Conservation (phyloP, 2,797 vertebrate species). For the Silurus lanzhouensis region DNA sequence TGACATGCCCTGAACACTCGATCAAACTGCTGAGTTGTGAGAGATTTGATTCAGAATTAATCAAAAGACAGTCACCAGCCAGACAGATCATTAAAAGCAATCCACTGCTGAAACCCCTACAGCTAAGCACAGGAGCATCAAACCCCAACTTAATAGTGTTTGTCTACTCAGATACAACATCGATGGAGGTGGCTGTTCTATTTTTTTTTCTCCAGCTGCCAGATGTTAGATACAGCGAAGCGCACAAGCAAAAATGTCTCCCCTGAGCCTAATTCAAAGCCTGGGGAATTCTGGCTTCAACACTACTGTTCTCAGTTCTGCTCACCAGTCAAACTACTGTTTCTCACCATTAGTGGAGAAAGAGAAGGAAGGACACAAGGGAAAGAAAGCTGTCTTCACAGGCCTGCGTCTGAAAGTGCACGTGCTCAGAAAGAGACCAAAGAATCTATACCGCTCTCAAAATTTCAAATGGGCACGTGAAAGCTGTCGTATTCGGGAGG, state of each 20-base stretch:
- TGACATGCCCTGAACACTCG: conserved; percentile 62
- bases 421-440: conserved; percentile 2
- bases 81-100: conserved; percentile 71
- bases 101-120: conserved; percentile 62
- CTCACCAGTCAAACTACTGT: conserved; percentile 61
- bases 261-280: conserved; percentile 32
- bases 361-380: conserved; percentile 61
- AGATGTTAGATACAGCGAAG: conserved; percentile 45
- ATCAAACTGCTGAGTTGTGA: conserved; percentile 65
- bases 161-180: conserved; percentile 16
- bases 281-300: conserved; percentile 54
- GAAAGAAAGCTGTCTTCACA: conserved; percentile 69
- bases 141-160: conserved; percentile 68
- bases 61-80: conserved; percentile 67
- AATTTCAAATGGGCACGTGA: conserved; percentile 34
- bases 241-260: conserved; percentile 50
- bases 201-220: neutral
- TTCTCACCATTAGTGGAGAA: conserved; percentile 65
- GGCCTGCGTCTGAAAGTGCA: conserved; percentile 65
- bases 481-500: conserved; percentile 10
- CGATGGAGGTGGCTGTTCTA: neutral
- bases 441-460: conserved; percentile 32
- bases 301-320: conserved; percentile 56
- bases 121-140: conserved; percentile 55
- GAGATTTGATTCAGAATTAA: conserved; percentile 70